Base-by-base conservation (phyloP, 2,888 invertebrate genomes). In the Protonemura montana region DNA sequence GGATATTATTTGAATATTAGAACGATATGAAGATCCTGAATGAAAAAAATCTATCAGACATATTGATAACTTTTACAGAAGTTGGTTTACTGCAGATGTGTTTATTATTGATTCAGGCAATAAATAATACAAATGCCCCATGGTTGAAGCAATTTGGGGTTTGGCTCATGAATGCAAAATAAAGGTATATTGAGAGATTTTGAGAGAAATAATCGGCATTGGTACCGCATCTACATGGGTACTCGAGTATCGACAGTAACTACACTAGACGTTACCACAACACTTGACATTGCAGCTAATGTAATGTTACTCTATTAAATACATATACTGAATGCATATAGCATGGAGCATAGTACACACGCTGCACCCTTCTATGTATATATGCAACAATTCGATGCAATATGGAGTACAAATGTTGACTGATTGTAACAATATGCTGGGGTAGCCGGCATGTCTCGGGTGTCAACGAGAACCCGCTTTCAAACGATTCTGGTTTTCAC, bases 271-370 rank as follows among this genome's bases (percentile, higher is more conserved):
- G 6, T 28, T 42, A 83, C 82, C 82, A 26, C 82, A 83, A 83
- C 82, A 83, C 41, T 26, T 42, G 13, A 41, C 82, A 25, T 41
- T 26, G 41, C 7, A n/a, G 26, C 42, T 26, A 83, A 83, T 83
- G 30, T 35, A 21, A 83, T 83, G 82, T 35, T 41, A n/a, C 82
- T 35, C 25, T 83, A 83, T 83, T 83, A 83, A 83, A 30, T 83
- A 83, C 82, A 78, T n/a, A n/a, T 27, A 78, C 78, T 25, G 26
- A 13, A 59, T 59, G 59, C 59, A 59, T 41, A 41, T 59, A 59
- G 59, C 59, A 59, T 59, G 13, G 13, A 13, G 21, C 59, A 59
- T 13, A 7, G 59, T 2, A 59, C 21, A 21, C 21, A 59, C 16
- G 59, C 59, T 59, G 59, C 59, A 59, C 59, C 59, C 59, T 21